These are phyloP conservation scores for Micronycteris hirsuta DNA, from an alignment of 2,113 vertebrate species.

Conservation along the genomic window DNA sequence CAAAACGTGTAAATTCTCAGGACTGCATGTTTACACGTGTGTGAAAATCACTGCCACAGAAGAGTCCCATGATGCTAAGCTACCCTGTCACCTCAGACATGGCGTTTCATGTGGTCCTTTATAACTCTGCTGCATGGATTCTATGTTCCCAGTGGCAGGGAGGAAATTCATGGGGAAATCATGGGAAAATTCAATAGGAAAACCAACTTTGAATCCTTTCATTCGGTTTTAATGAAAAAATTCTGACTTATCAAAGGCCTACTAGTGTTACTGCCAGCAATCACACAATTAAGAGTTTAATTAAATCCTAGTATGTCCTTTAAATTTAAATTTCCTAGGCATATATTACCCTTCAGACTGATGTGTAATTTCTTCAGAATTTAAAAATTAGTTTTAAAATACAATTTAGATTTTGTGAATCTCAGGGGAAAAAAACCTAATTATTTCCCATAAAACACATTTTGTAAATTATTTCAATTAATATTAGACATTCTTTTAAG, in stretches of 20 bases:
- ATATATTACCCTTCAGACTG: neutral
- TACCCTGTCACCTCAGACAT: neutral
- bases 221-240: neutral
- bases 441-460: neutral
- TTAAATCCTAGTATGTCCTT: neutral
- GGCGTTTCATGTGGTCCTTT: neutral
- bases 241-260: neutral
- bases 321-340: conserved; percentile 2
- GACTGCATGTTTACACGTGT: too few relatives aligned
- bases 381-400: conserved; percentile 37
- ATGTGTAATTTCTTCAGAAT: neutral
- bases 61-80: neutral
- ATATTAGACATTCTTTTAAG: neutral
- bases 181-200: neutral
- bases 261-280: neutral
- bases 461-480: neutral
- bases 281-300: neutral
- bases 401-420: neutral
- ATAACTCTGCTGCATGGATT: neutral
- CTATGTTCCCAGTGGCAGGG: neutral
- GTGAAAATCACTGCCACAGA: too few relatives aligned
- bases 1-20: too few relatives aligned
- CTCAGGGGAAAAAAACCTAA: neutral
- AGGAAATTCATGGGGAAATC: neutral
- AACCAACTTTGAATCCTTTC: neutral